phyloP scores from a whole-genome alignment of 2,888 invertebrate species.

The Drosophila borborema region DNA sequence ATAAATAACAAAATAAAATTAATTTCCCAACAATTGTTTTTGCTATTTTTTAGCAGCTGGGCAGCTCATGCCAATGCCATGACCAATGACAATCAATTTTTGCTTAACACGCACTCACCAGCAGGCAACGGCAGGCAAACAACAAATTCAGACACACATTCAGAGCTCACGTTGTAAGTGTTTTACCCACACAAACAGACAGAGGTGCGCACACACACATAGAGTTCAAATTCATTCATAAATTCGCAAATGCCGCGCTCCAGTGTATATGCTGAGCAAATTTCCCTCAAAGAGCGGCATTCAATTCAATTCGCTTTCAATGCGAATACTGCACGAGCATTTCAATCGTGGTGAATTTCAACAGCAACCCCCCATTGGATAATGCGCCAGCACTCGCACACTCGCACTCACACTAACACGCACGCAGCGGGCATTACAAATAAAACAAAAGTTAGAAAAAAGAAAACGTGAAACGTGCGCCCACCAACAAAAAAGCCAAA shows the following conservation, averaged over 20 bases:
- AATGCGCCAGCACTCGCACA: conserved; percentile 46
- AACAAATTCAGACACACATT: conserved; percentile 1
- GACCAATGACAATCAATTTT: conserved; percentile 75
- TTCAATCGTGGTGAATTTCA: conserved; percentile 68
- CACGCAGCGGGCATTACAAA: conserved; percentile 40
- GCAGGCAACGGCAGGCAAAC: conserved; percentile 2
- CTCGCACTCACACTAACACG: conserved; percentile 30
- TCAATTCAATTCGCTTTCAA: conserved; percentile 63
- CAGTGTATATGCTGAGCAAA: conserved; percentile 56
- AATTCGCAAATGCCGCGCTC: conserved; percentile 43
- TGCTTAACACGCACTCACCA: conserved; percentile 49
- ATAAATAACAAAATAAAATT: conserved; percentile 6
- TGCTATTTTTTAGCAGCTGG: conserved; percentile 12
- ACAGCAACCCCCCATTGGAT: conserved; percentile 72
- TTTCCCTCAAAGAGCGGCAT: conserved; percentile 56
- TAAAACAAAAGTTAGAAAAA: conserved; percentile 63
- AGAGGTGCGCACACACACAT: conserved; percentile 1
- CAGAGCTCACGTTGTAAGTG: conserved; percentile 27
- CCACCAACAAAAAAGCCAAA: conserved; percentile 71
- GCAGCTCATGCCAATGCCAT: conserved; percentile 49
- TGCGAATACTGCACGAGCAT: conserved; percentile 15
- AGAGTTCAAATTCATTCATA: conserved; percentile 69
- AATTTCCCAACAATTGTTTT: conserved; percentile 11
- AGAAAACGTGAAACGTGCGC: conserved; percentile 51
- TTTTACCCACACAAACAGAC: conserved; percentile 26